Percentiles rank a stretch among this genome's conserved stretches.
Conservation (phyloP, 1,140 invertebrate species). For the Fopius arisanus region DNA sequence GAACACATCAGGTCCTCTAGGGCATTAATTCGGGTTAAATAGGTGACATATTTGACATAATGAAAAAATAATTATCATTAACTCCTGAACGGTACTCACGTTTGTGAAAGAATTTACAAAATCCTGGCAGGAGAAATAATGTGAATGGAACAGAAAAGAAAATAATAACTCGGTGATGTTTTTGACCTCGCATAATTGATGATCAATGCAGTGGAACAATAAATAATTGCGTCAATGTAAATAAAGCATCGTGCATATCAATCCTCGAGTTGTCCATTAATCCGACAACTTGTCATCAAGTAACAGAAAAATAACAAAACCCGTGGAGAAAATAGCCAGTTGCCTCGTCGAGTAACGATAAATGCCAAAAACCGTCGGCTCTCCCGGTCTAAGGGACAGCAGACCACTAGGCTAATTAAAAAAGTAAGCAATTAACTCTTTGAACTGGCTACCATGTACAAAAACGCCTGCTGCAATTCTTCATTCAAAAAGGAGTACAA, state of each 20-base stretch:
- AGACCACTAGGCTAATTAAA: background rate
- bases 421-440: background rate
- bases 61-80: slow-evolving; percentile 30
- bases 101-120: slow-evolving; percentile 52
- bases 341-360: background rate
- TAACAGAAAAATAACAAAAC: background rate
- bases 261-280: background rate
- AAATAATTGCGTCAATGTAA: background rate
- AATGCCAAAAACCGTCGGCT: background rate
- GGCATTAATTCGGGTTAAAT: slow-evolving; percentile 17
- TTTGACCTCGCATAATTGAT: background rate
- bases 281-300: no score
- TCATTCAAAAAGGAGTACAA: slow-evolving; percentile 5
- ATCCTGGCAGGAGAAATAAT: slow-evolving; percentile 49
- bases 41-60: slow-evolving; percentile 30
- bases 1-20: slow-evolving; percentile 34
- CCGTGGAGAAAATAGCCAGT: background rate
- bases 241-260: background rate
- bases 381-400: background rate
- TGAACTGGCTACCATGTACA: background rate
- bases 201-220: slow-evolving; percentile 19
- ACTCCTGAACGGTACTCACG: slow-evolving; percentile 48
- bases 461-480: background rate
- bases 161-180: slow-evolving; percentile 35
- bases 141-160: slow-evolving; percentile 51